phyloP scores from a whole-genome alignment of 2,797 vertebrate species.

The Gila robusta region DNA sequence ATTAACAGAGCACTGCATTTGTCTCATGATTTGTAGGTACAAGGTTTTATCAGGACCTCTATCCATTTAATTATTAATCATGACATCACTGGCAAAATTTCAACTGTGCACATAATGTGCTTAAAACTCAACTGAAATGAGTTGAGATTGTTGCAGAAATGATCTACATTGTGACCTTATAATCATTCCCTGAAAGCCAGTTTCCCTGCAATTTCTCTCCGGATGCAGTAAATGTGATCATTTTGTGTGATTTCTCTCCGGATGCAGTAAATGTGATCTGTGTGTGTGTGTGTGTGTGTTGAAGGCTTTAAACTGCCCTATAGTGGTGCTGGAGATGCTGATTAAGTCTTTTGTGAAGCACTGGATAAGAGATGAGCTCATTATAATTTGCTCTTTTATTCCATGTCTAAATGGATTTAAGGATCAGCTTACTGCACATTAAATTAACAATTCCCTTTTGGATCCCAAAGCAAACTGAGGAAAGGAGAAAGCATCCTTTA shows the following conservation, averaged over 20 bases:
- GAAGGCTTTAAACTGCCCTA: constrained; percentile 20
- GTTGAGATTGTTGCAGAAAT: not conserved
- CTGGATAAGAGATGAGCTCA: constrained; percentile 4
- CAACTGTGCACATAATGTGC: not conserved
- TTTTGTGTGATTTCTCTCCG: no score
- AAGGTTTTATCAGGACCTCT: not conserved
- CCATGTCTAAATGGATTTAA: constrained; percentile 31
- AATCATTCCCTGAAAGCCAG: not conserved
- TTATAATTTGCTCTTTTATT: constrained; percentile 35
- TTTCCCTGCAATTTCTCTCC: not conserved
- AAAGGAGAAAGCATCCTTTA: not conserved
- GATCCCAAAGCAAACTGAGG: constrained; percentile 1
- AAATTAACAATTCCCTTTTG: constrained; percentile 4
- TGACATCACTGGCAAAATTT: not conserved
- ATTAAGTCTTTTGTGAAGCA: not conserved
- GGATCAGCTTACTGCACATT: not conserved
- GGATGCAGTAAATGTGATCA: not conserved
- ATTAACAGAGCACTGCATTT: not conserved
- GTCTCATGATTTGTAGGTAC: not conserved
- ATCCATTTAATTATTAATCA: constrained; percentile 11
- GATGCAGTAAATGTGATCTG: no score
- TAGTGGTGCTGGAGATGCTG: not conserved
- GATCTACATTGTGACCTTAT: not conserved
- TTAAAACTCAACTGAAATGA: constrained; percentile 2
- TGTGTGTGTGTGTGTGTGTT: not conserved